A percentile compares a stretch with the other conserved stretches of the same genome.
These are phyloP conservation scores for Salvelinus fontinalis DNA, from an alignment of 2,113 vertebrate genomes.

Conservation along the genomic window DNA sequence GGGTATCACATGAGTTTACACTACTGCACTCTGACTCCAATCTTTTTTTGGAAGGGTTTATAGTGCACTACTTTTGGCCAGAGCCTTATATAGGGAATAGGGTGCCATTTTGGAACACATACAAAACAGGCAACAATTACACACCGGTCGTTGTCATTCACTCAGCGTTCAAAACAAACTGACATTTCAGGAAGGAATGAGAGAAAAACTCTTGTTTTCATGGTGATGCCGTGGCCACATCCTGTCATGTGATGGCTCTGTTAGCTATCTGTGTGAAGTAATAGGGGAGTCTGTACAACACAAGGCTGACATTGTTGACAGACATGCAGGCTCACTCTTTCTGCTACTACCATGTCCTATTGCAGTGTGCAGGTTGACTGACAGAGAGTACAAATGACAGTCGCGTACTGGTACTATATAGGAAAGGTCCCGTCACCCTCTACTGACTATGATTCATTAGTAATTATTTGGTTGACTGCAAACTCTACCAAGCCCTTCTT, in stretches of 20 bases:
- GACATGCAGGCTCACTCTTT: not conserved
- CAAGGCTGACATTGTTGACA: not conserved
- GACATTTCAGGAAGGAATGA: not conserved
- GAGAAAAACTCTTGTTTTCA: not conserved
- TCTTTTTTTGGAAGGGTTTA: too few relatives aligned
- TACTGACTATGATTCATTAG: too few relatives aligned
- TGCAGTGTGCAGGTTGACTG: not conserved
- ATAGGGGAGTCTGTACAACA: not conserved
- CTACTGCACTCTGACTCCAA: too few relatives aligned
- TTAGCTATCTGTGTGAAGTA: not conserved
- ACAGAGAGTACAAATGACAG: not conserved
- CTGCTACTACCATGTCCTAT: not conserved
- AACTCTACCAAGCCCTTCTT: too few relatives aligned
- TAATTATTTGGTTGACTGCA: too few relatives aligned
- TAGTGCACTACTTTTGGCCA: too few relatives aligned
- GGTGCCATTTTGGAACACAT: too few relatives aligned
- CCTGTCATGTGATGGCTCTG: slow-evolving; percentile 35
- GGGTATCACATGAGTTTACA: too few relatives aligned
- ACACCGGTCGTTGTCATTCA: not conserved
- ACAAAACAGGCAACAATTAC: not conserved
- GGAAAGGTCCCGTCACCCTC: too few relatives aligned
- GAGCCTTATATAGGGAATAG: too few relatives aligned
- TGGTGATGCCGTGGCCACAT: slow-evolving; percentile 11
- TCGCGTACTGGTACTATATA: not conserved
- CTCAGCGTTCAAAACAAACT: not conserved